Percentiles rank a stretch among this genome's conserved stretches.
These are phyloP conservation scores for Lasioglossum albipes DNA, from an alignment of 1,140 invertebrate species.

Conservation along the genomic window DNA sequence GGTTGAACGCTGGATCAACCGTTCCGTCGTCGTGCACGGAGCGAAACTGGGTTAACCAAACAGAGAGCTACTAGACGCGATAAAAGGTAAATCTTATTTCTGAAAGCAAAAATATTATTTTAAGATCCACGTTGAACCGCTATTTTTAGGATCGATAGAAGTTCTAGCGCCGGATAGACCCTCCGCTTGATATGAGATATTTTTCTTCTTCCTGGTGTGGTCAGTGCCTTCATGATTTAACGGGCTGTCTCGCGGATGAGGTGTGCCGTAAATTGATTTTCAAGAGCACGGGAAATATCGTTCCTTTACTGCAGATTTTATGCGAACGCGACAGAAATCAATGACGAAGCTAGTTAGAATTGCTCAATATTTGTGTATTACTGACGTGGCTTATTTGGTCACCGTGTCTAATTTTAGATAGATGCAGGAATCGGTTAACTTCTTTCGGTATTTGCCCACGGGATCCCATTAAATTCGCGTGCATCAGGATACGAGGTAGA, in stretches of 20 bases:
- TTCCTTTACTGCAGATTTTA: too few species aligned
- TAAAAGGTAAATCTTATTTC: constrained; percentile 52
- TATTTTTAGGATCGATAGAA: constrained; percentile 42
- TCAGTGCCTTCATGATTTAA: too few species aligned
- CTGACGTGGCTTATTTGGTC: too few species aligned
- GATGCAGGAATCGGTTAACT: neutral
- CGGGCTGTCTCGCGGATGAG: neutral
- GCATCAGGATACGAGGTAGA: neutral
- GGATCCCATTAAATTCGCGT: neutral
- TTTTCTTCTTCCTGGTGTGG: neutral
- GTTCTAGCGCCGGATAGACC: neutral
- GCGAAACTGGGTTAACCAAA: constrained; percentile 42
- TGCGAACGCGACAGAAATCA: too few species aligned
- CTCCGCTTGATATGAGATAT: constrained; percentile 9
- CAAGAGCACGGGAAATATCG: too few species aligned
- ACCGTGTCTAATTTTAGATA: neutral
- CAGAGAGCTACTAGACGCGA: constrained; percentile 37
- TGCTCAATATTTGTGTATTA: too few species aligned
- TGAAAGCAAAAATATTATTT: constrained; percentile 51
- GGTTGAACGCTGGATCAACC: constrained; percentile 19
- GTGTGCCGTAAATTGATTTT: neutral
- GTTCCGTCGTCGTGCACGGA: neutral
- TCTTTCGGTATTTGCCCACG: neutral
- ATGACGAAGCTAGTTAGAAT: too few species aligned
- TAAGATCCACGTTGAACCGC: constrained; percentile 26